Evolutionary conservation across 2,888 invertebrate species (phyloP).

Genomic region (Drosophila parthenogenetica): DNA sequence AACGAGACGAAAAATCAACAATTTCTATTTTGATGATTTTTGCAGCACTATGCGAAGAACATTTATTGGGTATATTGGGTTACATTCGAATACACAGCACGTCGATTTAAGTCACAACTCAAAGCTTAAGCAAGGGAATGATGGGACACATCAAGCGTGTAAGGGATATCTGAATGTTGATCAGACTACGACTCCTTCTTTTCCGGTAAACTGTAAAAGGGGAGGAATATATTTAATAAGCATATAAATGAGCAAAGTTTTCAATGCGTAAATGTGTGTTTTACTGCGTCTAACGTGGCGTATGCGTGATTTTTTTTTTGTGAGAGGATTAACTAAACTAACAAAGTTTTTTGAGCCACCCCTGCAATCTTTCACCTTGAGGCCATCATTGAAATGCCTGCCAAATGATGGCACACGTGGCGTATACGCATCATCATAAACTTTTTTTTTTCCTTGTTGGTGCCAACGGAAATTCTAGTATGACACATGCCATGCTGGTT

Average conservation of each 20-base stretch:
- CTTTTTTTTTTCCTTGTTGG: constrained; percentile 12
- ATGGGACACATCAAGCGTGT: neutral
- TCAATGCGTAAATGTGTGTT: constrained; percentile 52
- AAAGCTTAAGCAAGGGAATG: neutral
- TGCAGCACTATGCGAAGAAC: constrained; percentile 39
- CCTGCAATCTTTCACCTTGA: constrained; percentile 25
- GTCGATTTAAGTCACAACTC: neutral
- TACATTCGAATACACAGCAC: neutral
- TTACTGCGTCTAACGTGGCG: constrained; percentile 35
- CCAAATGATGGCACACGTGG: constrained; percentile 53
- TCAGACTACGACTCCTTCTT: constrained; percentile 3
- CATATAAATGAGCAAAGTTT: constrained; percentile 76
- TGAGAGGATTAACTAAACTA: constrained; percentile 5
- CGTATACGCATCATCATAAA: constrained; percentile 65
- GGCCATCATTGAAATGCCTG: constrained; percentile 39
- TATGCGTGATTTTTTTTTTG: constrained; percentile 56
- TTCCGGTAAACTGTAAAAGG: neutral
- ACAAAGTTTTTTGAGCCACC: constrained; percentile 35
- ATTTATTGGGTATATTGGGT: constrained; percentile 30
- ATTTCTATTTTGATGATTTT: constrained; percentile 75
- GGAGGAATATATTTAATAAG: constrained; percentile 65
- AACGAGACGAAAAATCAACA: constrained; percentile 79
- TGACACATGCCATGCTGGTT: constrained; percentile 43
- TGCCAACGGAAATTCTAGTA: constrained; percentile 2
- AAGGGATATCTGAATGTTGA: constrained; percentile 22